Evolutionary conservation across 1,140 invertebrate genomes (phyloP), one percentile per base, ranked within the genome.

Genomic region (Cryptotermes secundus): DNA sequence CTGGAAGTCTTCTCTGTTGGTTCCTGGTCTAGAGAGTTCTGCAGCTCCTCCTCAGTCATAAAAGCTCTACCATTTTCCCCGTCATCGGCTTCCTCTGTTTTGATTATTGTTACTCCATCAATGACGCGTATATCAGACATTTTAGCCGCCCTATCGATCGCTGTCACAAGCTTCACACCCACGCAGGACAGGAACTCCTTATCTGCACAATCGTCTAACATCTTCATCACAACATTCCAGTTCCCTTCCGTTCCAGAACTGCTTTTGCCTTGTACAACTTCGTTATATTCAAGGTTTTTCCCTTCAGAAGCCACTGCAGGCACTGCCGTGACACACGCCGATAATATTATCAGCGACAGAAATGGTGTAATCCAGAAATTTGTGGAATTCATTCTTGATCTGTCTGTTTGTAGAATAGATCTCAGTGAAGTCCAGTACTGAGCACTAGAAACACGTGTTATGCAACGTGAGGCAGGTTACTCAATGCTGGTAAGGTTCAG

Each of bases 81-180:
- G 24, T 31, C 80, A 89, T 86, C 91, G 88, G 84, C 90, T 7
- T 24, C 81, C 24, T 72, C 26, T 2, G 38, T 91, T 89, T 91
- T 90, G 81, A 92, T 89, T 85, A 94, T 92, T 45, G 90, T 90
- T 22, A 94, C 88, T 36, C 93, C 93, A 79, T 91, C 90, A 85
- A 92, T 65, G 34, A 94, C 86, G 38, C 92, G 88, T 83, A 94
- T 89, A 86, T 93, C 90, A 84, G 88, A 88, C 84, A 92, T 92
- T 85, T 92, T 90, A 34, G 92, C 89, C 0, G 93, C 93, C 81
- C 92, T 91, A 79, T 92, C 90, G 26, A 94, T 84, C 16, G 90
- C 89, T 31, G 90, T 90, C 83, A 92, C 89, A 19, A 92, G 90
- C 86, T 93, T 94, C 59, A 93, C 91, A 36, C 92, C 91, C 59